Conservation (phyloP, 2,113 vertebrate genomes). For the Mesembrinibis cayennensis region DNA sequence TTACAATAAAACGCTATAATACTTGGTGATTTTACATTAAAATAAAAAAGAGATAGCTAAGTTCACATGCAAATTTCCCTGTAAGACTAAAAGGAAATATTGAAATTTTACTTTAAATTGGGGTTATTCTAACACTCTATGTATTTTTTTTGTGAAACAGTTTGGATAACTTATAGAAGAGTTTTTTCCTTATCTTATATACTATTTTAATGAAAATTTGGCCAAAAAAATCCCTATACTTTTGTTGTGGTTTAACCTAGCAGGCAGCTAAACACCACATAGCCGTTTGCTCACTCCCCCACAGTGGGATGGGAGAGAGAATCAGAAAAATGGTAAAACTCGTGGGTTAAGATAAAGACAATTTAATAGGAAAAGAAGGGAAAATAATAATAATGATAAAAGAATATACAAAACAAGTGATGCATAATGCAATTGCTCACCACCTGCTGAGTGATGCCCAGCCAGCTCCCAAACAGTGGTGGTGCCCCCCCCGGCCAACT, state of each 20-base stretch:
- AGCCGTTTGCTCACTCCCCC: no score
- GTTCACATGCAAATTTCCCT: background rate
- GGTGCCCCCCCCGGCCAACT: no score
- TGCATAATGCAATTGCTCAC: no score
- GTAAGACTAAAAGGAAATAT: background rate
- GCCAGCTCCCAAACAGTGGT: no score
- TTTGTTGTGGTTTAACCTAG: background rate
- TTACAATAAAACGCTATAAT: background rate
- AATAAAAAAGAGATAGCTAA: background rate
- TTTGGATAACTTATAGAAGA: background rate
- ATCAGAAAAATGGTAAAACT: no score
- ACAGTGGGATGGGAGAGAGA: no score
- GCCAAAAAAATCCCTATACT: background rate
- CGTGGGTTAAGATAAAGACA: no score
- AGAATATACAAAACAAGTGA: no score
- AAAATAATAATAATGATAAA: no score
- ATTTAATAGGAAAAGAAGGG: no score
- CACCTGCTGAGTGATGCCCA: no score
- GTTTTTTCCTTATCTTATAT: background rate
- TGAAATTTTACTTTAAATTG: background rate
- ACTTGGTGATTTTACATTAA: background rate
- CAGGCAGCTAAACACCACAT: no score
- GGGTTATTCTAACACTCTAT: background rate
- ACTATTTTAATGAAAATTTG: background rate
- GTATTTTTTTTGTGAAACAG: background rate